phyloP scores from a whole-genome alignment of 2,888 invertebrate genomes.

The Branchipolynoe longqiensis region DNA sequence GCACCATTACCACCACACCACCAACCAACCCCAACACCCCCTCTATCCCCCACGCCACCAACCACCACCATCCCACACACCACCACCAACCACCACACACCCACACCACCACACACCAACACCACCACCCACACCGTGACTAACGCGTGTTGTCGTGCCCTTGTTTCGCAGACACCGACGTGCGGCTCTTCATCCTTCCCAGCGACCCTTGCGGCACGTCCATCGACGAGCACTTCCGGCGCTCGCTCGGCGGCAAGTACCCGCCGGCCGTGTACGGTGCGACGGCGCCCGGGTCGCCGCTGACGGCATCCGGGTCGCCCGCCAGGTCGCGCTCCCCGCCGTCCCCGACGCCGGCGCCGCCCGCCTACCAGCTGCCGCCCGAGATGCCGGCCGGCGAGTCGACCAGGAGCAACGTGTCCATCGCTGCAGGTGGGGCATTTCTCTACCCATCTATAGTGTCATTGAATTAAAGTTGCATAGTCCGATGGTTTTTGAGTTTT shows the following conservation, averaged over 20 bases:
- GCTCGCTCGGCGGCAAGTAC: conserved; percentile 88
- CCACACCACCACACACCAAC: no score
- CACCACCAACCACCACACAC: no score
- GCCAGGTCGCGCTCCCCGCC: conserved; percentile 35
- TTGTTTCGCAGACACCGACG: neutral
- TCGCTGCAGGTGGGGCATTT: conserved; percentile 41
- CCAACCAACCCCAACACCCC: no score
- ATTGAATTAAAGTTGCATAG: no score
- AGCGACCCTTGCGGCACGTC: conserved; percentile 90
- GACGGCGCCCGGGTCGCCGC: conserved; percentile 5
- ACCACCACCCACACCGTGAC: no score
- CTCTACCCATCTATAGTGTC: no score
- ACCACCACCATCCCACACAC: no score
- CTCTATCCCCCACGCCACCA: no score
- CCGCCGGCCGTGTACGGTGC: conserved; percentile 68
- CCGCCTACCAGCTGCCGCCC: conserved; percentile 11
- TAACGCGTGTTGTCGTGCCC: no score
- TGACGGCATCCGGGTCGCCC: neutral
- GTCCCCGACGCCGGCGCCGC: neutral
- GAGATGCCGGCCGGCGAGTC: neutral
- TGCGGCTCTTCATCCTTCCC: conserved; percentile 56
- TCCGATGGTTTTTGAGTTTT: no score
- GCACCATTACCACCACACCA: no score
- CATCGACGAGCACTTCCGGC: conserved; percentile 96
- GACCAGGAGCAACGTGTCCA: conserved; percentile 14